Percentiles rank a stretch among this genome's conserved stretches.
phyloP scores from a whole-genome alignment of 2,113 vertebrate genomes.

The Micronycteris hirsuta region DNA sequence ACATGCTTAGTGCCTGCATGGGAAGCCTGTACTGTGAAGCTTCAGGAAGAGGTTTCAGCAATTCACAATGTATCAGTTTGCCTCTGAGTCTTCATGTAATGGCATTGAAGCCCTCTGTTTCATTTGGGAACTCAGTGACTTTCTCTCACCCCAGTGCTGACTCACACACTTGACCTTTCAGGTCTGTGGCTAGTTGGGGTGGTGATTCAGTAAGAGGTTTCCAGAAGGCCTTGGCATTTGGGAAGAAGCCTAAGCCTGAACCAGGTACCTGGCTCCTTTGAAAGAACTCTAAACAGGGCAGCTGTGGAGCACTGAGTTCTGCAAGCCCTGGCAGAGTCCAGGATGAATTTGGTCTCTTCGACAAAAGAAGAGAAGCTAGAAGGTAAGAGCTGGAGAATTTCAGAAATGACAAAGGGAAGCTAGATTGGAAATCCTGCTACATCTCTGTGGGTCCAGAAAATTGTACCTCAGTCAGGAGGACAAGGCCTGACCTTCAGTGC shows the following conservation, averaged over 20 bases:
- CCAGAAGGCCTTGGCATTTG: not conserved
- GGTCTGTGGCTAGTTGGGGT: not conserved
- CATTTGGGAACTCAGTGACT: not conserved
- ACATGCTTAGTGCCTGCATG: not conserved
- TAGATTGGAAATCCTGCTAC: not conserved
- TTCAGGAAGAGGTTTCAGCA: not conserved
- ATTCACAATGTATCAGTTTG: not conserved
- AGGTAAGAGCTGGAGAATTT: not conserved
- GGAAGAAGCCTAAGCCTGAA: not conserved
- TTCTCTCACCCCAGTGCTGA: not conserved
- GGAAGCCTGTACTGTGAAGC: not conserved
- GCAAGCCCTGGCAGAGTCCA: not conserved
- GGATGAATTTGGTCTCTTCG: not conserved
- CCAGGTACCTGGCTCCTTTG: not conserved
- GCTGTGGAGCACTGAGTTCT: not conserved
- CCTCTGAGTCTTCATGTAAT: not conserved
- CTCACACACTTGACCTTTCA: not conserved
- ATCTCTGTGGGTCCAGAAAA: not conserved
- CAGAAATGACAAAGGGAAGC: not conserved
- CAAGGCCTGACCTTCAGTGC: not conserved
- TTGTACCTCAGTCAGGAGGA: not conserved
- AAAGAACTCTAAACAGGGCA: not conserved
- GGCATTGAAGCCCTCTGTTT: not conserved
- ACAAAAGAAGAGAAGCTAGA: not conserved
- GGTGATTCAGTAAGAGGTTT: not conserved